These are phyloP conservation scores for Heteractis magnifica DNA, from an alignment of 92 coral and sea anemone species.

Conservation along the genomic window DNA sequence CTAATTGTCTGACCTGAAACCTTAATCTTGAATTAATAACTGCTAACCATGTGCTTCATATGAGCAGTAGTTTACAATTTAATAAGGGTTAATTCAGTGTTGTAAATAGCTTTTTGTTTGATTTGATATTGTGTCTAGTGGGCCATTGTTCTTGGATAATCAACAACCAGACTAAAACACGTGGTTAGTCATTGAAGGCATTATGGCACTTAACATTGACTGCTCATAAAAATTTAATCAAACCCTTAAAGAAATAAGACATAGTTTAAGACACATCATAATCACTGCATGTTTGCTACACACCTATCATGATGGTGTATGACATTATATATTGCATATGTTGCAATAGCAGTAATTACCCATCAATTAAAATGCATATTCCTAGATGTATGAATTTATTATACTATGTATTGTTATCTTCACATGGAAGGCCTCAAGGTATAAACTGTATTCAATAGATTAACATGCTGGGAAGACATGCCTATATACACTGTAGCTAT, in stretches of 20 bases:
- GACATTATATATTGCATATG: background rate
- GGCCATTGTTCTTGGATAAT: background rate
- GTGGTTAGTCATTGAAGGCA: background rate
- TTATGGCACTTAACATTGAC: background rate
- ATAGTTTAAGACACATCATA: background rate
- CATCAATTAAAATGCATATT: background rate
- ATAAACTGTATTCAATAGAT: background rate
- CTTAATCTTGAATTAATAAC: background rate
- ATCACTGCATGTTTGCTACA: background rate
- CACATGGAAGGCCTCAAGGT: slow-evolving; percentile 3
- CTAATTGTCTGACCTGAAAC: background rate
- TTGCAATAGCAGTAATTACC: background rate
- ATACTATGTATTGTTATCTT: slow-evolving; percentile 1
- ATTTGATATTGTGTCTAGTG: slow-evolving; percentile 1
- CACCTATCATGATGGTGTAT: no score
- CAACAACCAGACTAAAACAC: background rate
- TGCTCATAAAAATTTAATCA: background rate
- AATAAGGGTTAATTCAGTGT: background rate
- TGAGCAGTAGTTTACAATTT: background rate
- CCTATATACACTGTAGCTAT: background rate
- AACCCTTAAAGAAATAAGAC: background rate
- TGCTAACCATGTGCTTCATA: background rate
- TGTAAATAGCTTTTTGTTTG: background rate
- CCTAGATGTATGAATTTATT: background rate
- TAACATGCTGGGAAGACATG: slow-evolving; percentile 5